These are phyloP conservation scores for Myoxocephalus aenaeus DNA, from an alignment of 2,797 vertebrate species.

Conservation along the genomic window DNA sequence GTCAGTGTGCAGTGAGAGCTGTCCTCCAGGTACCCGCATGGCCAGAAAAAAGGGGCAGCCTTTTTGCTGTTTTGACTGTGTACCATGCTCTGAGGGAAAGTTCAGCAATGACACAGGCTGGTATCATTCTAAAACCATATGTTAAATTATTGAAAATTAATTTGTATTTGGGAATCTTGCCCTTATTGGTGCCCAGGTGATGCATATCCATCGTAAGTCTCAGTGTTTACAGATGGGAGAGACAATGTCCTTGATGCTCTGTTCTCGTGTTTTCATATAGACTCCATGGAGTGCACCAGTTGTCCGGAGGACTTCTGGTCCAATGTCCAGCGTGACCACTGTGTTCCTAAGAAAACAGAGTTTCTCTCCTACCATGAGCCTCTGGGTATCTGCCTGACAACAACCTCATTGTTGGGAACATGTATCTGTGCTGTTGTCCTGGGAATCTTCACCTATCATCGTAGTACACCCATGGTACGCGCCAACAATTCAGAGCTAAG, in stretches of 20 bases:
- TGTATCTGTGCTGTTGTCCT: constrained; percentile 56
- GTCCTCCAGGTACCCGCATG: constrained; percentile 72
- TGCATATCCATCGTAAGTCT: not conserved
- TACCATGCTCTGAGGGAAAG: constrained; percentile 59
- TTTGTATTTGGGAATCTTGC: not conserved
- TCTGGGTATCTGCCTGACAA: constrained; percentile 66
- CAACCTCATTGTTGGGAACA: constrained; percentile 59
- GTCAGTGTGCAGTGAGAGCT: constrained; percentile 78
- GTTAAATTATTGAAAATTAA: not conserved
- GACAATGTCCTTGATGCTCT: not conserved
- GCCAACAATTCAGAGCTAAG: constrained; percentile 80
- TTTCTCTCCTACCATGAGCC: constrained; percentile 75
- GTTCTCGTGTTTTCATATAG: constrained; percentile 40
- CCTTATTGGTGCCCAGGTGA: not conserved
- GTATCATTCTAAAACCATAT: not conserved
- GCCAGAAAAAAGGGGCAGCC: constrained; percentile 53
- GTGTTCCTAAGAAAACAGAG: constrained; percentile 74
- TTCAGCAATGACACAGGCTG: constrained; percentile 4
- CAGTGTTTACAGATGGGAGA: not conserved
- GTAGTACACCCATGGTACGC: constrained; percentile 67
- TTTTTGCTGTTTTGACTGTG: constrained; percentile 78
- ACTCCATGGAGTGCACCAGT: constrained; percentile 68
- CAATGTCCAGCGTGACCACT: constrained; percentile 54
- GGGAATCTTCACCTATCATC: constrained; percentile 62
- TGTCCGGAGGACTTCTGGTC: constrained; percentile 72